A percentile compares a stretch with the other conserved stretches of the same genome.
Evolutionary conservation across 2,797 vertebrate genomes (phyloP).

Genomic region (Anguilla anguilla): DNA sequence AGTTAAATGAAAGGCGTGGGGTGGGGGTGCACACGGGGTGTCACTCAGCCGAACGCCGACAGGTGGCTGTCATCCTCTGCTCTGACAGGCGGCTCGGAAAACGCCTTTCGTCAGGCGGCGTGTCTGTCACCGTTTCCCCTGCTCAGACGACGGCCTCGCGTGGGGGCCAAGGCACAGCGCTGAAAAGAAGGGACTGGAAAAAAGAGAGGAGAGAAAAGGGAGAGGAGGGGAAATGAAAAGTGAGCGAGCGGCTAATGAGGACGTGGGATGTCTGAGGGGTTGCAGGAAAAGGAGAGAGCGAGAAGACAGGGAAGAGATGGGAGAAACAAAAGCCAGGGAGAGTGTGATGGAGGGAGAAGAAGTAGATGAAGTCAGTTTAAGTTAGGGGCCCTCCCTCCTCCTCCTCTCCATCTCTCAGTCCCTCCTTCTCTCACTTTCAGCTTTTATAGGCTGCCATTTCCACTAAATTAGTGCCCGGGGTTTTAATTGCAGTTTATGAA

Average conservation of each 20-base stretch:
- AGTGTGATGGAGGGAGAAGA: background rate
- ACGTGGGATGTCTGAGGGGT: conserved; percentile 42
- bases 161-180: background rate
- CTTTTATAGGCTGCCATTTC: conserved; percentile 76
- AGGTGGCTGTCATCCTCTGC: conserved; percentile 49
- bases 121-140: conserved; percentile 12
- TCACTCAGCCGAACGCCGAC: conserved; percentile 42
- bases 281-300: conserved; percentile 48
- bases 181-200: background rate
- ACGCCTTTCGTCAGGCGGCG: conserved; percentile 57
- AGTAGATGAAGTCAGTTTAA: background rate
- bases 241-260: background rate
- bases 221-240: background rate
- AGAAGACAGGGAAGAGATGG: background rate
- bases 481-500: conserved; percentile 82
- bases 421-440: conserved; percentile 36
- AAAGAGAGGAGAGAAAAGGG: background rate
- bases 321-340: background rate
- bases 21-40: conserved; percentile 22
- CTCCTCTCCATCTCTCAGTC: background rate
- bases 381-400: background rate
- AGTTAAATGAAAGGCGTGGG: background rate
- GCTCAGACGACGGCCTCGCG: background rate
- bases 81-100: conserved; percentile 43
- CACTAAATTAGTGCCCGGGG: conserved; percentile 82